phyloP scores from a whole-genome alignment of 2,888 invertebrate genomes.

The Crioceris asparagi region DNA sequence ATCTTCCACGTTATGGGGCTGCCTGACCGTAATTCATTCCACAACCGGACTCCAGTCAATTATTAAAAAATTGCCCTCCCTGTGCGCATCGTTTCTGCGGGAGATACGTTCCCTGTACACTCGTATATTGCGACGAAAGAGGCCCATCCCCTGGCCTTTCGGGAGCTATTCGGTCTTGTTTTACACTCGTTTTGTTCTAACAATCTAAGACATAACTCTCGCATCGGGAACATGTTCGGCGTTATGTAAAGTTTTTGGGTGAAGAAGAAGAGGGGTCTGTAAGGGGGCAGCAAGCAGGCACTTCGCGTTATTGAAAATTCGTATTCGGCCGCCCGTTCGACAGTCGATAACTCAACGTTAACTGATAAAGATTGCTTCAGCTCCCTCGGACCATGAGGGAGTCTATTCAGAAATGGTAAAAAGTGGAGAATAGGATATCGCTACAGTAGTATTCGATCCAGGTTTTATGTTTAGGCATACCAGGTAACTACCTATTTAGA shows the following conservation, averaged over 20 bases:
- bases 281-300: constrained; percentile 25
- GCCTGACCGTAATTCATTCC: constrained; percentile 40
- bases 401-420: too few relatives aligned
- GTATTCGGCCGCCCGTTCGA: constrained; percentile 37
- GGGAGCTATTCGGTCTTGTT: constrained; percentile 40
- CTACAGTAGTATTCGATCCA: too few relatives aligned
- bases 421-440: too few relatives aligned
- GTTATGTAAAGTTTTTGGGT: constrained; percentile 8
- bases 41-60: constrained; percentile 43
- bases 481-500: too few relatives aligned
- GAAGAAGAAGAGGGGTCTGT: constrained; percentile 20
- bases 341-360: constrained; percentile 34
- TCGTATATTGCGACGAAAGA: constrained; percentile 39
- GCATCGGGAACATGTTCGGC: constrained; percentile 16
- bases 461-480: too few relatives aligned
- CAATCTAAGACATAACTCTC: constrained; percentile 39
- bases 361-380: too few relatives aligned
- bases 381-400: too few relatives aligned
- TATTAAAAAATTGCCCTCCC: constrained; percentile 45
- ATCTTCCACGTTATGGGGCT: constrained; percentile 28
- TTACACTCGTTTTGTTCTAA: constrained; percentile 44
- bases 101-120: constrained; percentile 35
- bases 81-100: constrained; percentile 38
- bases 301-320: constrained; percentile 39
- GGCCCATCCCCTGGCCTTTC: constrained; percentile 30